Evolutionary conservation across 2,888 invertebrate species (phyloP).

Genomic region (Tinea semifulvella): DNA sequence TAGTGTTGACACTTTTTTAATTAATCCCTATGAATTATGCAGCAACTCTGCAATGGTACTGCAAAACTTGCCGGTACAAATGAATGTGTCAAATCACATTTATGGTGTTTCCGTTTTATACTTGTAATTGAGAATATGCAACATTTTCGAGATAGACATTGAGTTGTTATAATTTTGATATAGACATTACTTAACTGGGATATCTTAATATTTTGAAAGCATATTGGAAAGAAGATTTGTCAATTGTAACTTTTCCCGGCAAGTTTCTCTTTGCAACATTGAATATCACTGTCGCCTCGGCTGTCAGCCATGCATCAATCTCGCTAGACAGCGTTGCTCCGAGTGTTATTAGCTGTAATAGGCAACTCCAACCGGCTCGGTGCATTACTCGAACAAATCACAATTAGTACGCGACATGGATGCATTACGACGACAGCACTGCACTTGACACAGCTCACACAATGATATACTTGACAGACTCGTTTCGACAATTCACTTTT

Average conservation of each 20-base stretch:
- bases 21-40: slow-evolving; percentile 3
- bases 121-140: too few relatives aligned
- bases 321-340: slow-evolving; percentile 22
- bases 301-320: slow-evolving; percentile 52
- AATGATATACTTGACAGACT: slow-evolving; percentile 5
- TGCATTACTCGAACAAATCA: slow-evolving; percentile 37
- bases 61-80: too few relatives aligned
- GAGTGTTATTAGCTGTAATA: slow-evolving; percentile 36
- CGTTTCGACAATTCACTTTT: neutral
- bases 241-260: neutral
- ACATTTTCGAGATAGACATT: too few relatives aligned
- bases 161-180: too few relatives aligned
- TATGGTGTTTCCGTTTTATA: too few relatives aligned
- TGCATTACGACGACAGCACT: slow-evolving; percentile 12
- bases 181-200: too few relatives aligned
- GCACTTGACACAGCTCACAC: slow-evolving; percentile 3
- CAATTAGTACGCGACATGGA: slow-evolving; percentile 35
- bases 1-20: slow-evolving; percentile 11
- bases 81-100: too few relatives aligned
- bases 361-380: slow-evolving; percentile 24
- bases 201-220: too few relatives aligned
- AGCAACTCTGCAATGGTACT: too few relatives aligned
- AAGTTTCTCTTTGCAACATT: slow-evolving; percentile 29
- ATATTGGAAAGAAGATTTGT: too few relatives aligned
- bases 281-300: slow-evolving; percentile 23